Evolutionary conservation across 2,113 vertebrate genomes (phyloP), one percentile per base, ranked within the genome.

Genomic region (Notiomystis cincta): DNA sequence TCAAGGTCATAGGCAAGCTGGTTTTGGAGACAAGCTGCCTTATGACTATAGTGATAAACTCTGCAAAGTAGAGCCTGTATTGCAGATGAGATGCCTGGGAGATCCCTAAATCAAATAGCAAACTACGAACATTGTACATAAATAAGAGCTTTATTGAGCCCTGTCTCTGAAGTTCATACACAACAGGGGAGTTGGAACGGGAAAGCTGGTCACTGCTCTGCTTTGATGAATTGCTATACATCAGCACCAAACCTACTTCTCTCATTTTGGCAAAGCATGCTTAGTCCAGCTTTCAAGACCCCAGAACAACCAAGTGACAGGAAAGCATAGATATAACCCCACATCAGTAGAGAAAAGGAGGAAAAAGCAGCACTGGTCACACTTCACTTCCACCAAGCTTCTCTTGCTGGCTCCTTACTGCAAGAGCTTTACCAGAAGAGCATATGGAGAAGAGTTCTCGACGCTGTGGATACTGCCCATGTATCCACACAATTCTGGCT

Each of bases 1-100:
- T 78, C 91, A 95, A 96, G 92, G 93, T 92, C 93, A 95, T n/a
- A 92, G 24, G 22, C 61, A 91, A 80, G 35, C 33, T 93, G 33
- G 58, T 78, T 88, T 9, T 62, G 60, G 54, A 86, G 27, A 37
- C 50, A 65, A 90, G 76, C n/a, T 62, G 67, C 76, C 71, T 81
- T 83, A 71, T 47, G 57, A 90, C 80, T 87, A 13, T 6, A 70
- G 56, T 20, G 69, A 76, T 89, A 66, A 90, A 89, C 24, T 62
- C 66, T 54, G 60, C 54, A 81, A 60, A 81, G 72, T 6, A 50
- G 50, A 81, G 76, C 15, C 51, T 51, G 56, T 96, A 51, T 37
- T 89, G 62, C 72, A 83, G 56, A 83, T 73, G 72, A 83, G 91
- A 70, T 81, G 60, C 37, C 51, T 77, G 30, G 69, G 56, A 89